Evolutionary conservation across 2,888 invertebrate species (phyloP).

Genomic region (Nomada flava): DNA sequence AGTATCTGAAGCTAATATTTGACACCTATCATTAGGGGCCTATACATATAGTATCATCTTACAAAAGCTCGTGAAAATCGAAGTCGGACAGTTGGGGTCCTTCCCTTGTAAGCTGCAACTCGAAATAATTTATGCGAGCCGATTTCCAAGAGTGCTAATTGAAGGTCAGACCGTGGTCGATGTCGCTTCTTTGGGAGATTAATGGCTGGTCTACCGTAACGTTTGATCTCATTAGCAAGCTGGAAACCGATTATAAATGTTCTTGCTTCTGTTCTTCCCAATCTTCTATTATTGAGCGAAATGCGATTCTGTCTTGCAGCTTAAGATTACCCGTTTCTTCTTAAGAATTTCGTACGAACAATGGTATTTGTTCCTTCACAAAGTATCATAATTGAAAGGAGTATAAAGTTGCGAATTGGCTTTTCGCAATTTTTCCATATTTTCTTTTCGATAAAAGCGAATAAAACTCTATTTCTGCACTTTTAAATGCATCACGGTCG

Average conservation of each 20-base stretch:
- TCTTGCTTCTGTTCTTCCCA: constrained; percentile 4
- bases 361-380: not conserved
- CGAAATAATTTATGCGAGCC: constrained; percentile 16
- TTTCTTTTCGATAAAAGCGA: too few relatives aligned
- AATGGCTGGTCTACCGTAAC: constrained; percentile 24
- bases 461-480: too few relatives aligned
- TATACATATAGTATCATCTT: too few relatives aligned
- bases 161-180: constrained; percentile 20
- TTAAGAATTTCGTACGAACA: not conserved
- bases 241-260: constrained; percentile 37
- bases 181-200: constrained; percentile 37
- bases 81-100: too few relatives aligned
- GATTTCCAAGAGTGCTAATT: constrained; percentile 25
- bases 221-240: constrained; percentile 38
- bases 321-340: not conserved
- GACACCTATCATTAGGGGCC: too few relatives aligned
- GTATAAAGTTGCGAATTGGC: too few relatives aligned
- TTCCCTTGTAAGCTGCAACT: not conserved
- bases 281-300: not conserved
- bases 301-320: not conserved
- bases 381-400: not conserved
- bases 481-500: too few relatives aligned
- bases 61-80: too few relatives aligned
- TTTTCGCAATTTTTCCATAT: too few relatives aligned
- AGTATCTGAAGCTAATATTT: too few relatives aligned